A percentile compares a stretch with the other conserved stretches of the same genome.
Evolutionary conservation across 2,888 invertebrate genomes (phyloP).

Genomic region (Bellardia bayeri): DNA sequence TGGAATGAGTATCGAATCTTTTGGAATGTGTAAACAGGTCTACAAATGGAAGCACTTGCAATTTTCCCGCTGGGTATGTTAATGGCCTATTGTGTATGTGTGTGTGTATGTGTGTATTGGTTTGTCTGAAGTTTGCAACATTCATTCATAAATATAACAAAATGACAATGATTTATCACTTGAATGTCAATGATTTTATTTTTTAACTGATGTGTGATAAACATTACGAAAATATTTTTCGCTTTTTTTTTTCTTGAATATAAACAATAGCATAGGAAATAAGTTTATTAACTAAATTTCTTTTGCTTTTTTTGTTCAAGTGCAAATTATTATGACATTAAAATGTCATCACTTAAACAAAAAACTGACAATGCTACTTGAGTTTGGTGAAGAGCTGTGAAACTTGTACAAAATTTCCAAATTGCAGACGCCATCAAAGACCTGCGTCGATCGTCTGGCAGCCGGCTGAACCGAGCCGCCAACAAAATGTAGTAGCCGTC

Average conservation of each 20-base stretch:
- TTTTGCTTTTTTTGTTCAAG: constrained; percentile 18
- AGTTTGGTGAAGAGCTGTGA: background rate
- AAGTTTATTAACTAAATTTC: background rate
- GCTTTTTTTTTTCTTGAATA: background rate
- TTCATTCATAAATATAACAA: background rate
- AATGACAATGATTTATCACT: constrained; percentile 52
- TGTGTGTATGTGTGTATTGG: background rate
- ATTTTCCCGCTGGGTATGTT: background rate
- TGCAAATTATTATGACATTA: background rate
- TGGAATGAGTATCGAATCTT: too few species aligned
- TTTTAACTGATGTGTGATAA: constrained; percentile 31
- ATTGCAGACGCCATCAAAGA: too few species aligned
- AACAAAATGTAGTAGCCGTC: too few species aligned
- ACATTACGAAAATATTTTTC: background rate
- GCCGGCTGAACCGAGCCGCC: too few species aligned
- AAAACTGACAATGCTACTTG: background rate
- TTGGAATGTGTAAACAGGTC: too few species aligned
- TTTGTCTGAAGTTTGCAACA: background rate
- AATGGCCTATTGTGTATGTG: background rate
- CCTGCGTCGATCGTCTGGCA: too few species aligned
- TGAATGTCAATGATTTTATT: constrained; percentile 39
- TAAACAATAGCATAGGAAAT: background rate
- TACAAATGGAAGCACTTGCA: too few species aligned
- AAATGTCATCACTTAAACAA: background rate
- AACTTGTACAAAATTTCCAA: too few species aligned